These are phyloP conservation scores for Choreutis nemorana DNA, from an alignment of 2,888 invertebrate genomes.

Conservation along the genomic window DNA sequence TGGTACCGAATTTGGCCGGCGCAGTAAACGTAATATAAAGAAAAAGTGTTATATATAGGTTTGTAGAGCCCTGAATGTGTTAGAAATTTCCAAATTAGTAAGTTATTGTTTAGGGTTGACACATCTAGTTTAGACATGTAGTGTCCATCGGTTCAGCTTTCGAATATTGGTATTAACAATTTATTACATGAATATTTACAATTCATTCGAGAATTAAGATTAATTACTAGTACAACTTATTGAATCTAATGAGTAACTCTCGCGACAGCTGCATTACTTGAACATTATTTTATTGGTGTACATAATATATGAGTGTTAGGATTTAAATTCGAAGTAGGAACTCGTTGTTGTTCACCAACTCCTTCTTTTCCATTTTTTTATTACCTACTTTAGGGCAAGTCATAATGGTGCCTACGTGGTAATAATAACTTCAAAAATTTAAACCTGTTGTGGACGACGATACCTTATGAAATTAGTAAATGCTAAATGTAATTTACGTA, in stretches of 20 bases:
- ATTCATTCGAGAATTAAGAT: constrained; percentile 36
- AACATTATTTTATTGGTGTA: constrained; percentile 38
- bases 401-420: constrained; percentile 32
- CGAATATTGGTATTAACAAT: constrained; percentile 55
- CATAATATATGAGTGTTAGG: constrained; percentile 50
- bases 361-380: constrained; percentile 20
- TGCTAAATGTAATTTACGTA: constrained; percentile 42
- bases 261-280: constrained; percentile 28
- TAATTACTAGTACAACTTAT: constrained; percentile 32
- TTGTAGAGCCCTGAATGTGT: constrained; percentile 38
- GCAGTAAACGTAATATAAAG: too few relatives aligned
- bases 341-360: constrained; percentile 24
- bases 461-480: constrained; percentile 46
- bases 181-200: constrained; percentile 43
- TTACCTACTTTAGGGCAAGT: constrained; percentile 22
- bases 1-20: too few relatives aligned
- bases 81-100: constrained; percentile 43
- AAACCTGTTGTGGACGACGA: constrained; percentile 60
- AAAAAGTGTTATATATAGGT: too few relatives aligned
- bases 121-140: constrained; percentile 49
- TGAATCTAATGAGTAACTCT: constrained; percentile 26
- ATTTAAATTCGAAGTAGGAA: constrained; percentile 33
- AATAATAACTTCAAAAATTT: constrained; percentile 26
- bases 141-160: constrained; percentile 58
- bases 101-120: constrained; percentile 38